Percentiles rank a stretch among this genome's conserved stretches.
These are phyloP conservation scores for Metridium senile DNA, from an alignment of 92 coral and sea anemone species.

Conservation along the genomic window DNA sequence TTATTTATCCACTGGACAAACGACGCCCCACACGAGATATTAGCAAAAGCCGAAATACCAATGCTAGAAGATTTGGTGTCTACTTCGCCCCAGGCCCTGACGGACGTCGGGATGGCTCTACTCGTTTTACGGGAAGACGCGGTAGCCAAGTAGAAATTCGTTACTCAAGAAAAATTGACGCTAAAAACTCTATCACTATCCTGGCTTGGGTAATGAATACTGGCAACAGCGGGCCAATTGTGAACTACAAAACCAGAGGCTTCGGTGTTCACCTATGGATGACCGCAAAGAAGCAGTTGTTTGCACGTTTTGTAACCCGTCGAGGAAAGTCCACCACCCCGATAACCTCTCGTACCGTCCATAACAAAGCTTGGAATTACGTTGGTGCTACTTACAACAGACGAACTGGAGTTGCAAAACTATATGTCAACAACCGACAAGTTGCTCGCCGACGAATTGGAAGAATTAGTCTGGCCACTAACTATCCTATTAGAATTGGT, in stretches of 20 bases:
- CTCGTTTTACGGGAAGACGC: conserved; percentile 46
- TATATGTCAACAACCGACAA: conserved; percentile 52
- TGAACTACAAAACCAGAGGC: conserved; percentile 49
- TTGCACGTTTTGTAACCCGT: conserved; percentile 58
- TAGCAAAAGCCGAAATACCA: conserved; percentile 50
- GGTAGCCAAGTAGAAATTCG: conserved; percentile 73
- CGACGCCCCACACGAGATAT: conserved; percentile 55
- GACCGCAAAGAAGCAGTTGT: conserved; percentile 39
- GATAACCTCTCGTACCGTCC: conserved; percentile 32
- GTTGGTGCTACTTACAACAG: conserved; percentile 70
- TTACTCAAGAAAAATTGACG: conserved; percentile 62
- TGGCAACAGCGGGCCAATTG: conserved; percentile 59
- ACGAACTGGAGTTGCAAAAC: conserved; percentile 54
- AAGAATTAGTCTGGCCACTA: conserved; percentile 54
- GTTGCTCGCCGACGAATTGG: conserved; percentile 56
- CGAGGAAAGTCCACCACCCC: conserved; percentile 33
- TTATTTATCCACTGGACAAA: conserved; percentile 59
- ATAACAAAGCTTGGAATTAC: conserved; percentile 66
- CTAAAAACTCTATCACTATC: conserved; percentile 67
- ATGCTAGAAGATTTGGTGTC: conserved; percentile 49
- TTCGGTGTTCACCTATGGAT: conserved; percentile 65
- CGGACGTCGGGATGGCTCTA: conserved; percentile 63
- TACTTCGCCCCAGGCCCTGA: conserved; percentile 61
- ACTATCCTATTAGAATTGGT: conserved; percentile 65
- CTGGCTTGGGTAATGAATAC: conserved; percentile 68